Evolutionary conservation across 2,888 invertebrate species (phyloP), one percentile per base, ranked within the genome.

Genomic region (Lasioglossum calceatum): DNA sequence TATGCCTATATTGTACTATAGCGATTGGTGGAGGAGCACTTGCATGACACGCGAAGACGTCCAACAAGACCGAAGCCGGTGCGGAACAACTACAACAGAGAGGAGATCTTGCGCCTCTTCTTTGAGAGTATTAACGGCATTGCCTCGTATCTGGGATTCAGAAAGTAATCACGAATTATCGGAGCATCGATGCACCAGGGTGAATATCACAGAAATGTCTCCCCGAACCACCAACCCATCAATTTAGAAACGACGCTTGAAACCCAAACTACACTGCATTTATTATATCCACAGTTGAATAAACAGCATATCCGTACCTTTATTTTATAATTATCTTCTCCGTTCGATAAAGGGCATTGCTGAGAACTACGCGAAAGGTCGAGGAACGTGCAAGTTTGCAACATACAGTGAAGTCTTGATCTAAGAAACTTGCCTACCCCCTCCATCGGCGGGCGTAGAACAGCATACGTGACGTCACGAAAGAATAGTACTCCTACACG

Each of bases 121-220:
- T 89, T 88, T 89, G 91, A 93, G 85, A 93, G 90, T 88, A 85
- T 93, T 89, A 90, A 91, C 81, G 92, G 91, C 87, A 88, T 93
- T 85, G 91, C 92, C 85, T 90, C 92, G 83, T 93, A 91, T 92
- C 90, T 93, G 82, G 93, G 90, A 81, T 87, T 91, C 85, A 88
- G 90, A 89, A 90, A 91, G 77, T 93, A 92, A 90, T 71, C 79
- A 79, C 64, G 84, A 89, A 81, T 79, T 77, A 70, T 74, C 44
- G 77, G 86, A 89, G 85, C 89, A 87, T 84, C 82, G 74, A 82
- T 76, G 61, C 75, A 72, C 77, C 47, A 61, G 78, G 27, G 27
- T 78, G 79, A 83, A 84, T 79, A 71, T n/a, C n/a, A 4, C 42
- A 12, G 42, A n/a, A n/a, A 42, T n/a, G n/a, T n/a, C 3, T 8